These are phyloP conservation scores for Macquaria australasica DNA, from an alignment of 2,113 vertebrate species.

Conservation along the genomic window DNA sequence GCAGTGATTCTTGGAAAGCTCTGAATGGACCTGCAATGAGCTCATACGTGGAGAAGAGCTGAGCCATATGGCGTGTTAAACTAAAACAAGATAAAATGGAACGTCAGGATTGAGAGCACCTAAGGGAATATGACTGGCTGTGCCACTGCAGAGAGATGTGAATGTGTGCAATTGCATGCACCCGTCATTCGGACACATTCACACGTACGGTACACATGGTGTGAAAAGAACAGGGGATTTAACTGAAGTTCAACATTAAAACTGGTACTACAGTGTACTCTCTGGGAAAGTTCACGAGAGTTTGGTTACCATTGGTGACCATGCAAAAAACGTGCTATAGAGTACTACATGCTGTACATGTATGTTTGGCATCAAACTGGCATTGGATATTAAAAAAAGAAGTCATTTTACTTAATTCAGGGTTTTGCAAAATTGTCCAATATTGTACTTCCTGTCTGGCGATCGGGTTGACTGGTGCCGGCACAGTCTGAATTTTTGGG, in stretches of 20 bases:
- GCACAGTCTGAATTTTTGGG: not conserved
- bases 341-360: not conserved
- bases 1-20: conserved; percentile 55
- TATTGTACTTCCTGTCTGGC: not conserved
- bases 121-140: not conserved
- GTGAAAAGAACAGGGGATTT: not conserved
- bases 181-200: not conserved
- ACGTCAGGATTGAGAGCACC: conserved; percentile 19
- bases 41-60: conserved; percentile 57
- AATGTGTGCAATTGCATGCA: not conserved
- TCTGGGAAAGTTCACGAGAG: not conserved
- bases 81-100: conserved; percentile 42
- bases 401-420: not conserved
- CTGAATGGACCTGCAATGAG: conserved; percentile 55
- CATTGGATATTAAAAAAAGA: not conserved
- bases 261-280: not conserved
- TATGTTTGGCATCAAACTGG: not conserved
- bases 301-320: not conserved
- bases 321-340: not conserved
- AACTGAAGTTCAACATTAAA: not conserved
- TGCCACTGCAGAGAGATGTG: conserved; percentile 22
- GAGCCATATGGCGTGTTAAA: conserved; percentile 66
- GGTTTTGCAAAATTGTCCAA: not conserved
- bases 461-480: accelerated
- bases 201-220: not conserved